phyloP scores from a whole-genome alignment of 2,113 vertebrate genomes.

The Pseudolaguvia tuberculata region DNA sequence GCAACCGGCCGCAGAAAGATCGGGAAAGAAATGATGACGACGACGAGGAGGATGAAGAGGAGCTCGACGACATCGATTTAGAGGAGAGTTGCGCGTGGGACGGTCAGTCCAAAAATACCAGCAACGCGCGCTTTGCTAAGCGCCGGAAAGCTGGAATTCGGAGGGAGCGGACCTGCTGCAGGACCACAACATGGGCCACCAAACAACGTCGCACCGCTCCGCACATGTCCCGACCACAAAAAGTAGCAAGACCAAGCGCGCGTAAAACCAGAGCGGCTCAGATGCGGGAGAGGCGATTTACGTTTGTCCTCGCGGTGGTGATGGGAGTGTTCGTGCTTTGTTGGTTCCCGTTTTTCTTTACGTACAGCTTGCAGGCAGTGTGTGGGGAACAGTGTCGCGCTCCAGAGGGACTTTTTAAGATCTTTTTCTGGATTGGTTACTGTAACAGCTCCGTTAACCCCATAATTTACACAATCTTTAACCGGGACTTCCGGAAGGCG shows the following conservation, averaged over 20 bases:
- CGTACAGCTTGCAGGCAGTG: constrained; percentile 77
- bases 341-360: constrained; percentile 89
- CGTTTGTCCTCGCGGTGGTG: constrained; percentile 77
- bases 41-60: constrained; percentile 56
- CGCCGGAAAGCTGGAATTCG: constrained; percentile 39
- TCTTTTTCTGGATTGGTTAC: constrained; percentile 85
- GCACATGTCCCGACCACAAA: background rate
- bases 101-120: constrained; percentile 28
- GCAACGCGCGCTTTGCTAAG: constrained; percentile 47
- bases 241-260: constrained; percentile 29
- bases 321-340: constrained; percentile 82
- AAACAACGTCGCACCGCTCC: background rate
- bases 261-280: constrained; percentile 67
- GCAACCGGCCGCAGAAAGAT: constrained; percentile 42
- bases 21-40: constrained; percentile 59
- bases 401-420: constrained; percentile 80
- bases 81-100: constrained; percentile 64
- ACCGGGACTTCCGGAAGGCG: constrained; percentile 78
- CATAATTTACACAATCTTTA: constrained; percentile 73
- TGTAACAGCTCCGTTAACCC: constrained; percentile 73
- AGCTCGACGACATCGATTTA: constrained; percentile 65
- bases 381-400: constrained; percentile 72
- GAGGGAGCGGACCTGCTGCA: constrained; percentile 49
- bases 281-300: constrained; percentile 78
- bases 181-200: constrained; percentile 50